Evolutionary conservation across 2,797 vertebrate species (phyloP).

Genomic region (Odontamblyopus lacepedii): DNA sequence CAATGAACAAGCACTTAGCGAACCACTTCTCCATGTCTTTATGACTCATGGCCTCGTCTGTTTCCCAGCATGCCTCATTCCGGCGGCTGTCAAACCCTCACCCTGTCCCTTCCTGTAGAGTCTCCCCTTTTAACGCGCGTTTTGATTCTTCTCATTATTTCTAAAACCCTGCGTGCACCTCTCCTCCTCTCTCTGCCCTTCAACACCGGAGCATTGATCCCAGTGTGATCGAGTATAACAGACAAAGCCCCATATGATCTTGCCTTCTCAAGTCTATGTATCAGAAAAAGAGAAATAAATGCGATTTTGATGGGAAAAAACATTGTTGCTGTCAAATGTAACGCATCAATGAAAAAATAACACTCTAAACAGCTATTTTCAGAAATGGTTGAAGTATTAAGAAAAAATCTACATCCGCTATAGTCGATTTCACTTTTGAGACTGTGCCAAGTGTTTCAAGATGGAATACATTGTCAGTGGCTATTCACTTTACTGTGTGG

Average conservation of each 20-base stretch:
- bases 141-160: slow-evolving; percentile 61
- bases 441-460: neutral
- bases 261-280: slow-evolving; percentile 11
- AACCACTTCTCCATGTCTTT: slow-evolving; percentile 17
- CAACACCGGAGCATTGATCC: slow-evolving; percentile 29
- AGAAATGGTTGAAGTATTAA: slow-evolving; percentile 4
- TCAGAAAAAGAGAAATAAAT: slow-evolving; percentile 18
- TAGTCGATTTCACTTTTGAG: neutral
- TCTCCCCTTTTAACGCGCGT: slow-evolving; percentile 10
- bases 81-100: slow-evolving; percentile 39
- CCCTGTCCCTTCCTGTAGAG: slow-evolving; percentile 26
- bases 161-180: slow-evolving; percentile 42
- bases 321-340: neutral
- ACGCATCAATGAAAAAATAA: slow-evolving; percentile 8
- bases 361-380: slow-evolving; percentile 2
- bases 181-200: slow-evolving; percentile 13
- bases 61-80: slow-evolving; percentile 42
- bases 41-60: slow-evolving; percentile 34
- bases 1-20: neutral
- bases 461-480: neutral
- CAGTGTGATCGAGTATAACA: slow-evolving; percentile 30
- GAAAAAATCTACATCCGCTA: slow-evolving; percentile 1
- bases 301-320: neutral
- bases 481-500: neutral
- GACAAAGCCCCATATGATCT: slow-evolving; percentile 24